Conservation (phyloP, 1,140 invertebrate species). For the Matsumurasca onukii region DNA sequence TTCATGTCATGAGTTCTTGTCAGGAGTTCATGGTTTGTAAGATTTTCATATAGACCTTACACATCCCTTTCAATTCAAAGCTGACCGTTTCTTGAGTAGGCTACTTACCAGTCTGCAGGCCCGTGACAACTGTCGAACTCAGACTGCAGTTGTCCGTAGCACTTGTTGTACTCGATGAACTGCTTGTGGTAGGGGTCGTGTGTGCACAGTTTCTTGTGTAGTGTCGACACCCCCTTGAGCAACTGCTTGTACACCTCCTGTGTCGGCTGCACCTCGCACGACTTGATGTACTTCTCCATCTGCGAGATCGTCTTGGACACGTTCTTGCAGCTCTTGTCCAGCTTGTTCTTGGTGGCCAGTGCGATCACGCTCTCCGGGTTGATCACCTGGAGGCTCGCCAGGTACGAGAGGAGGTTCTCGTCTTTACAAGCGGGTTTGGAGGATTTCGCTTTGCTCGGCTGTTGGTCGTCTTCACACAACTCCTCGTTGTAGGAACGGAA, state of each 20-base stretch:
- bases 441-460: background rate
- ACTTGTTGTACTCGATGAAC: conserved; percentile 13
- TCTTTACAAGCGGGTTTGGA: background rate
- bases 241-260: background rate
- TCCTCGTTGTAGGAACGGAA: background rate
- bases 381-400: conserved; percentile 4
- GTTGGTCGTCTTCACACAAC: background rate
- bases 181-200: background rate
- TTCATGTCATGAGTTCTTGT: no score
- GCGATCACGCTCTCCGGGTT: conserved; percentile 23
- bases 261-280: background rate
- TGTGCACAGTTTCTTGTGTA: conserved; percentile 14
- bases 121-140: conserved; percentile 17
- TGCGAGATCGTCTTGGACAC: background rate
- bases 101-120: conserved; percentile 9
- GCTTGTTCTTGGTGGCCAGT: conserved; percentile 13
- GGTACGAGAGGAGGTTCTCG: background rate
- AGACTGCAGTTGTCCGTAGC: background rate
- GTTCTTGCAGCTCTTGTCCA: conserved; percentile 4
- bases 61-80: background rate
- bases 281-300: conserved; percentile 8
- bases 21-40: no score
- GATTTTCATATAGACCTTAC: no score
- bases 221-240: background rate
- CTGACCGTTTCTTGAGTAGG: background rate